Percentiles rank a stretch among this genome's conserved stretches.
These are phyloP conservation scores for Molorchus minor DNA, from an alignment of 2,888 invertebrate genomes.

Conservation along the genomic window DNA sequence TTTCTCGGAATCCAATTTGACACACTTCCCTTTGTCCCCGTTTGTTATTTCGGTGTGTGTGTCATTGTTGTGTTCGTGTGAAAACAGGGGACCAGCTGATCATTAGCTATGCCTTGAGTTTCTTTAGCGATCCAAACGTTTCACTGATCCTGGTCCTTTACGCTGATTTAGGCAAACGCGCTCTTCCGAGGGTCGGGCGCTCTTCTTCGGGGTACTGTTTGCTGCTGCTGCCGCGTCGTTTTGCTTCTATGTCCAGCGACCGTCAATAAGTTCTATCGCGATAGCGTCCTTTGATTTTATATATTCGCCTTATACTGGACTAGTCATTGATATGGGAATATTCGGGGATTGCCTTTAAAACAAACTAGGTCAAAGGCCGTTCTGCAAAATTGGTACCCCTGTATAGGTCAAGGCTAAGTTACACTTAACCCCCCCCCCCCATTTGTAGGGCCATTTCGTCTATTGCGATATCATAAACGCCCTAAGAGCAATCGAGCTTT, in stretches of 20 bases:
- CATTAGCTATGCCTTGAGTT: constrained; percentile 57
- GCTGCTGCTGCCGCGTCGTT: constrained; percentile 3
- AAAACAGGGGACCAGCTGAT: constrained; percentile 57
- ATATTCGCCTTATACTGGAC: too few relatives aligned
- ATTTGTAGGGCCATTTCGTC: too few relatives aligned
- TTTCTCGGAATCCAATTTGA: constrained; percentile 25
- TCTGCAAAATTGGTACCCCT: too few relatives aligned
- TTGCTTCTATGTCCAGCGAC: constrained; percentile 22
- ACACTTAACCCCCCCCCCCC: too few relatives aligned
- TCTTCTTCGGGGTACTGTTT: too few relatives aligned
- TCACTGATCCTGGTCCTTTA: constrained; percentile 52
- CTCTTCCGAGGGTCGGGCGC: constrained; percentile 50
- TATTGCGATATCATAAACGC: too few relatives aligned
- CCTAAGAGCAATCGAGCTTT: too few relatives aligned
- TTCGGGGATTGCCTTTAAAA: too few relatives aligned
- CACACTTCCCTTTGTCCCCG: constrained; percentile 24
- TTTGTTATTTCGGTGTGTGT: constrained; percentile 32
- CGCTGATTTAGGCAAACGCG: constrained; percentile 58
- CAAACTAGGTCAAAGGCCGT: too few relatives aligned
- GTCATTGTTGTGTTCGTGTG: constrained; percentile 44
- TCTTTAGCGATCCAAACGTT: constrained; percentile 52
- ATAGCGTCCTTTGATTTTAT: not conserved
- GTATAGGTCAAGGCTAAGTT: too few relatives aligned
- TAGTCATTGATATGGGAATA: too few relatives aligned
- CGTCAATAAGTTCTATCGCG: constrained; percentile 18